phyloP scores from a whole-genome alignment of 2,113 vertebrate species.

The Dermatemys mawii region DNA sequence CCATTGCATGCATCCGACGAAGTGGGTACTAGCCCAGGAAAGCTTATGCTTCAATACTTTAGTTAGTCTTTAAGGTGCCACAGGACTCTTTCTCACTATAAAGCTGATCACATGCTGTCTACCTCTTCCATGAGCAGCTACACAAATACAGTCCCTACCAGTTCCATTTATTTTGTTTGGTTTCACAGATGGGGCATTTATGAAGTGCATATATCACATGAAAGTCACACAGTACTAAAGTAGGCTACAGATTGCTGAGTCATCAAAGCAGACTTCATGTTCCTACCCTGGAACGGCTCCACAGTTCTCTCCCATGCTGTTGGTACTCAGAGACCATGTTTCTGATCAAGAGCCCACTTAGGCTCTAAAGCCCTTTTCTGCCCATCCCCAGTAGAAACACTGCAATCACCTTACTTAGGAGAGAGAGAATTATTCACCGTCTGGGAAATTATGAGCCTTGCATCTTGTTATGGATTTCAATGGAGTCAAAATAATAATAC shows the following conservation, averaged over 20 bases:
- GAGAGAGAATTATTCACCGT: accelerated
- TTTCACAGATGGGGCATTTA: not conserved
- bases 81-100: accelerated
- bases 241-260: not conserved
- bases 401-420: not conserved
- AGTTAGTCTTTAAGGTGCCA: no score
- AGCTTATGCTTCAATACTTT: no score
- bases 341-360: not conserved
- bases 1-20: no score
- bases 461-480: not conserved
- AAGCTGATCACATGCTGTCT: accelerated
- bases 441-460: not conserved
- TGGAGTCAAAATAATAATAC: not conserved
- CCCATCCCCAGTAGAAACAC: not conserved
- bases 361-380: not conserved
- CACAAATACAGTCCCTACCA: not conserved
- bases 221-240: not conserved
- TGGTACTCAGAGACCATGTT: not conserved
- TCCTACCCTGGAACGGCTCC: not conserved
- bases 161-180: not conserved
- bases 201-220: not conserved
- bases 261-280: not conserved
- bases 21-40: no score
- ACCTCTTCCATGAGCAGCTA: not conserved
- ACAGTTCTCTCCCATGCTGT: not conserved